Base-by-base conservation (phyloP, 2,888 invertebrate genomes). In the Scaptodrosophila latifasciaeformis region DNA sequence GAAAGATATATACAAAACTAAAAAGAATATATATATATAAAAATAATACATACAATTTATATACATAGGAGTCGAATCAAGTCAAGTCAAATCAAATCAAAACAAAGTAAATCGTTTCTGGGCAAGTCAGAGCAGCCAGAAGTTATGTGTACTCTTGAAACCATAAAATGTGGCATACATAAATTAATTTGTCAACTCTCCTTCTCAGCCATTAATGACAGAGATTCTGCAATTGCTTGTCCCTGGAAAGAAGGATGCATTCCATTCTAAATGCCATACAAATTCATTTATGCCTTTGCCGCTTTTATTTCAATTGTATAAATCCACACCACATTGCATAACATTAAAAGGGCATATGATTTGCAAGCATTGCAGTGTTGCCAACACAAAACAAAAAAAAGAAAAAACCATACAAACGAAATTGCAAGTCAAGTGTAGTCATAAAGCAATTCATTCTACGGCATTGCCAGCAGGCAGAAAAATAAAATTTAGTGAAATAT, bases 1-100 rank as follows among this genome's bases (percentile, higher is more conserved):
- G 30, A 17, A 34, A 27, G 27, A 35, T n/a, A 24, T 3, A 35
- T 24, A 51, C 37, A 65, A 62, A 44, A 62, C 51, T 9, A 49
- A 59, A 47, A 62, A 18, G 35, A 27, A 62, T 65, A 58, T 57
- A 64, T 55, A 56, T 45, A 56, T 54, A 56, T 56, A 66, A 24
- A 42, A 27, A 44, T 48, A 47, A 60, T 48, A 57, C 42, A 56
- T 45, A 65, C 59, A 53, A 57, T 55, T 47, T 27, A 43, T n/a
- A 39, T 10, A 17, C 15, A 31, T 27, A 27, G 24, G 24, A 24
- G 24, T 7, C 24, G 24, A n/a, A n/a, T n/a, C 24, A 3, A 24
- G 24, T 24, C 24, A 24, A 37, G 37, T 37, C 37, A 13, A 37
- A 35, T 13, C 37, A 13, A 37, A 35, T 13, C 15, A 35, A 37